A percentile compares a stretch with the other conserved stretches of the same genome.
phyloP scores from a whole-genome alignment of 2,113 vertebrate species.

The Oplegnathus fasciatus region DNA sequence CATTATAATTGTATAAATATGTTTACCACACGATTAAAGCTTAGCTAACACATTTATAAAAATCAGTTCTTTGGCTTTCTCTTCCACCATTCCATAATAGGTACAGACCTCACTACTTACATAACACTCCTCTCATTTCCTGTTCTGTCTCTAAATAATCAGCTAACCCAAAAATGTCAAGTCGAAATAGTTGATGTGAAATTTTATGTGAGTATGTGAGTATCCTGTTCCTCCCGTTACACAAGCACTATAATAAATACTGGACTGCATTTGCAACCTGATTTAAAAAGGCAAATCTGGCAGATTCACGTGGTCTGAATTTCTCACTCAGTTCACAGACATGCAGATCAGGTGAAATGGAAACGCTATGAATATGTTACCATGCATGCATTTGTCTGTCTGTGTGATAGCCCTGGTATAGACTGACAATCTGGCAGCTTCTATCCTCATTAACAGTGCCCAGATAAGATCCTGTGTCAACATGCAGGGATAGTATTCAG shows the following conservation, averaged over 20 bases:
- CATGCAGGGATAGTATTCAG: neutral
- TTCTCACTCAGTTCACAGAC: neutral
- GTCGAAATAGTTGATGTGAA: neutral
- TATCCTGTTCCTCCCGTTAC: neutral
- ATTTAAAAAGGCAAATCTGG: neutral
- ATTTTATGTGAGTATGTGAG: too few species aligned
- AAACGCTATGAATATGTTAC: neutral
- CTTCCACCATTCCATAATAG: neutral
- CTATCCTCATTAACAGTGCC: neutral
- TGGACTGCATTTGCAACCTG: neutral
- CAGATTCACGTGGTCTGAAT: neutral
- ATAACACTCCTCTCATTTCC: neutral
- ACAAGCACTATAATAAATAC: neutral
- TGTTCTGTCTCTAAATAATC: slow-evolving; percentile 16
- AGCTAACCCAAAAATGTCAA: neutral
- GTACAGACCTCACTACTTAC: neutral
- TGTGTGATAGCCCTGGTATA: neutral
- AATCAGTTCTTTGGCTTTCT: neutral
- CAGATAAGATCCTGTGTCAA: neutral
- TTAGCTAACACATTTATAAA: neutral
- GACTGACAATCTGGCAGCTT: slow-evolving; percentile 4
- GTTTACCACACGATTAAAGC: neutral
- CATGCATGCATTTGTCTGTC: neutral
- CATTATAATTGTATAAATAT: neutral
- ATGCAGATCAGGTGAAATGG: neutral